phyloP scores from a whole-genome alignment of 2,113 vertebrate genomes.

The Tretioscincus oriximinensis region DNA sequence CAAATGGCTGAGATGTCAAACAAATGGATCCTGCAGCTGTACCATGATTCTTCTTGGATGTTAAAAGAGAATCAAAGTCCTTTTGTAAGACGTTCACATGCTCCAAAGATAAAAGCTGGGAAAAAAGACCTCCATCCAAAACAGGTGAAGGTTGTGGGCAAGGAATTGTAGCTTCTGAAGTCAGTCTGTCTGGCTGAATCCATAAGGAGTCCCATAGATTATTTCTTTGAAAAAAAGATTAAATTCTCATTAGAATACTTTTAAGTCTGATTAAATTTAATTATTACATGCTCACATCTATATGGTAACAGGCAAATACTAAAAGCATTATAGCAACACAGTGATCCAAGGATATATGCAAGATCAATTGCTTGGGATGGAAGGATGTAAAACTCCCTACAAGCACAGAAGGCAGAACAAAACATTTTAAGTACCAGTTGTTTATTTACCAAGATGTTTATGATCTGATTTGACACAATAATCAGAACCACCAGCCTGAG shows the following conservation, averaged over 20 bases:
- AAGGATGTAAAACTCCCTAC: too few species aligned
- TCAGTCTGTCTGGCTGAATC: slow-evolving; percentile 77
- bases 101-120: slow-evolving; percentile 79
- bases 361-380: too few species aligned
- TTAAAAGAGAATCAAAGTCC: slow-evolving; percentile 67
- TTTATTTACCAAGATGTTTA: too few species aligned
- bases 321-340: too few species aligned
- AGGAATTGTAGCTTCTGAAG: slow-evolving; percentile 63
- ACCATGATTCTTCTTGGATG: slow-evolving; percentile 58
- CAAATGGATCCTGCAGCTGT: slow-evolving; percentile 47
- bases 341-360: too few species aligned
- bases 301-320: too few species aligned
- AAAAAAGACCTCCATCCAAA: slow-evolving; percentile 73
- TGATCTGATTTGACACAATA: background rate
- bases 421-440: too few species aligned
- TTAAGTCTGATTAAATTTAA: background rate
- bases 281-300: background rate
- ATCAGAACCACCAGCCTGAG: background rate
- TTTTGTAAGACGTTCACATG: slow-evolving; percentile 70
- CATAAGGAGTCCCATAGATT: slow-evolving; percentile 73
- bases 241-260: background rate
- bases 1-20: slow-evolving; percentile 59
- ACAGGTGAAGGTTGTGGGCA: slow-evolving; percentile 53
- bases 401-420: too few species aligned
- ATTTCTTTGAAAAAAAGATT: slow-evolving; percentile 70